Evolutionary conservation across 2,888 invertebrate species (phyloP).

Genomic region (Pelosia muscerda): DNA sequence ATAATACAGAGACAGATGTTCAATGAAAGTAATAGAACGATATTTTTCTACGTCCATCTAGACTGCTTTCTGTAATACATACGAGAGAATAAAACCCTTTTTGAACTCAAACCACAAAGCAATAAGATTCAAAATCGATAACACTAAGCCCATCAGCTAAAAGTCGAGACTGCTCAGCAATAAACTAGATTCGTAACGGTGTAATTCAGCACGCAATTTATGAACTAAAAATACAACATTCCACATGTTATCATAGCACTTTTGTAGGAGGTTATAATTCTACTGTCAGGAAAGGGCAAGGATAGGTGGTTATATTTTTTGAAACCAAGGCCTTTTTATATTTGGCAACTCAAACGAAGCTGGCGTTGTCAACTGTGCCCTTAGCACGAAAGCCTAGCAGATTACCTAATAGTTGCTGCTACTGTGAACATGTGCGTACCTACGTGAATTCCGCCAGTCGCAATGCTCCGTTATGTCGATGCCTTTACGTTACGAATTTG

Average conservation of each 20-base stretch:
- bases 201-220: slow-evolving; percentile 25
- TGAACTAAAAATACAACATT: slow-evolving; percentile 33
- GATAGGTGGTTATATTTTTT: neutral
- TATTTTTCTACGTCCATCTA: slow-evolving; percentile 12
- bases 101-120: slow-evolving; percentile 27
- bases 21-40: neutral
- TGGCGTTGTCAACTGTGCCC: too few species aligned
- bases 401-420: too few species aligned
- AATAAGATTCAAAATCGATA: slow-evolving; percentile 35
- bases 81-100: slow-evolving; percentile 8
- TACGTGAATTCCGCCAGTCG: too few species aligned
- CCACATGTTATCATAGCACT: slow-evolving; percentile 25
- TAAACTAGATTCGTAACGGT: slow-evolving; percentile 39
- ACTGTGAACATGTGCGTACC: too few species aligned
- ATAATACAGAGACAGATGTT: neutral
- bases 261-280: neutral
- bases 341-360: too few species aligned
- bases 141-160: slow-evolving; percentile 25
- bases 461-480: too few species aligned
- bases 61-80: slow-evolving; percentile 18
- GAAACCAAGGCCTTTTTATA: too few species aligned
- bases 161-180: slow-evolving; percentile 24
- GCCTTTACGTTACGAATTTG: too few species aligned
- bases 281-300: neutral
- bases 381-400: too few species aligned